Base-by-base conservation (phyloP, 2,888 invertebrate genomes). In the Toxonevra muliebris region DNA sequence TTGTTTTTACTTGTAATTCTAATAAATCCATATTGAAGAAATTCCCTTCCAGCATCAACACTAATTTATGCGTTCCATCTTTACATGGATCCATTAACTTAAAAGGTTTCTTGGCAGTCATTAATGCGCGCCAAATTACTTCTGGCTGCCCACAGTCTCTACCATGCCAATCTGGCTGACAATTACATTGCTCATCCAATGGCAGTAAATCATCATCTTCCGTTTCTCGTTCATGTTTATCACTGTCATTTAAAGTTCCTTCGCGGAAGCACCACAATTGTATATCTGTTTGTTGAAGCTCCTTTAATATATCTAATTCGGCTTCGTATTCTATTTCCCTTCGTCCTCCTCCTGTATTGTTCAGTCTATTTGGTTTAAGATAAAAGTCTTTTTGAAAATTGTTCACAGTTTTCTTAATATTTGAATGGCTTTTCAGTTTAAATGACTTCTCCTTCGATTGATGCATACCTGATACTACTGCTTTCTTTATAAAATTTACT, bases 131-230 rank as follows among this genome's bases (percentile, higher is more conserved):
- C 90, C 90, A 90, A 13, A 90, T 87, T 11, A 90, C 88, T 80
- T 90, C 90, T 4, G 90, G 90, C 75, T 90, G 89, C 1, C 90
- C 89, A 76, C 90, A 90, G 74, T 90, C 90, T 10, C 85, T 84
- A 1, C 90, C 90, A 78, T 90, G 90, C 89, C 89, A 90, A 42
- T 89, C 89, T n/a, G 84, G 85, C 63, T 86, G 82, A 76, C 90
- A 90, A 15, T 86, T 82, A 74, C 90, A 90, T 75, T 85, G 84
- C 12, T 71, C 65, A 45, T 68, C 69, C 62, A 64, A 69, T 19
- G 53, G 52, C 52, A 68, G 53, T n/a, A 57, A 59, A 15, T 67
- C 69, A 13, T 64, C 58, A 17, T 66, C 63, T 12, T 60, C 68
- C n/a, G 4, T 53, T 10, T 19, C 48, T n/a, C 50, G 45, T 30